Evolutionary conservation across 1,140 invertebrate species (phyloP), one percentile per base, ranked within the genome.

Genomic region (Capitella teleta): DNA sequence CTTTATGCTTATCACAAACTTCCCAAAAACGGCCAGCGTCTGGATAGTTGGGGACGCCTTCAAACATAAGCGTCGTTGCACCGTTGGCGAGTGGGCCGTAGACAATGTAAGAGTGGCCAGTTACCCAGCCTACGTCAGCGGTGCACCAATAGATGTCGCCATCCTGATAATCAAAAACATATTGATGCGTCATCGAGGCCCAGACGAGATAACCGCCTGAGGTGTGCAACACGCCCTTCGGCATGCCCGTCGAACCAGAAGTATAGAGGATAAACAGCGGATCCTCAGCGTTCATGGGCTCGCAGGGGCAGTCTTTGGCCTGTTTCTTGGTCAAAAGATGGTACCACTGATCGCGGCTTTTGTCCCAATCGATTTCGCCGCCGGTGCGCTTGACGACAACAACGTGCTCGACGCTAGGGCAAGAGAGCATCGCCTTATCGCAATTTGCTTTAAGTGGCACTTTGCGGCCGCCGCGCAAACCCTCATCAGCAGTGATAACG

Each of bases 321-420:
- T 57, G 57, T 42, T 58, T 44, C 10, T 43, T 45, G 21, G 56
- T 51, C 28, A 41, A 30, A 25, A 57, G 23, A 26, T 57, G 28
- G 14, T 18, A 51, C 88, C 89, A 96, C 50, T 81, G 73, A 63
- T 96, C 91, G 32, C 84, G 70, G 38, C 80, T 79, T 24, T 82
- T 77, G 49, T 81, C 76, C 87, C 87, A 92, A 1, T 79, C 49
- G 28, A 66, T 64, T 57, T 61, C 30, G 8, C n/a, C 8, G 8
- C n/a, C n/a, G n/a, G 8, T n/a, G 8, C 30, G 8, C n/a, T 32
- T 8, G 8, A 32, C 30, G 8, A 32, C 30, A 8, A 32, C 8
- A 10, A 32, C 30, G 8, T 32, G 8, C 30, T 32, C 30, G n/a
- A 32, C n/a, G 8, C 8, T 10, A 32, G 30, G 30, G n/a, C 8